Conservation (phyloP, 1,140 invertebrate genomes). For the Grapholita molesta region DNA sequence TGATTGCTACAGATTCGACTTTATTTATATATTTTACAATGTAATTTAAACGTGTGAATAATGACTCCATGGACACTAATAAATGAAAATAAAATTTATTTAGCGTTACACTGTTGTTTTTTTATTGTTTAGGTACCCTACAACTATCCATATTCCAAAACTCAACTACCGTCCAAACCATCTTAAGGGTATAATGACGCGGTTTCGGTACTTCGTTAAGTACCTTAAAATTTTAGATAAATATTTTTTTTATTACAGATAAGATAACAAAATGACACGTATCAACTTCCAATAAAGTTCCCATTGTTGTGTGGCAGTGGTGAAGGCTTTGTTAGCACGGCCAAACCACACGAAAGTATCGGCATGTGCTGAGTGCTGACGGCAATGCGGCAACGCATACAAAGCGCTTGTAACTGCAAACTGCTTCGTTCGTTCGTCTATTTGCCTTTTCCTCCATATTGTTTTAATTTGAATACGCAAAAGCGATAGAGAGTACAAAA, state of each 20-base stretch:
- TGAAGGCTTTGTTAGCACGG: background rate
- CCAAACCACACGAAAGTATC: background rate
- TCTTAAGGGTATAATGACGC: too few species aligned
- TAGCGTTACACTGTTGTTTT: slow-evolving; percentile 45
- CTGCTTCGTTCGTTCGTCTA: too few species aligned
- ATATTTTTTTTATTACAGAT: too few species aligned
- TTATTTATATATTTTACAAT: slow-evolving; percentile 46
- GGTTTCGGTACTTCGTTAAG: background rate
- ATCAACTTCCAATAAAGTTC: background rate
- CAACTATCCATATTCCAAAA: too few species aligned
- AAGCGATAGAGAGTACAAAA: too few species aligned
- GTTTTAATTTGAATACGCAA: too few species aligned
- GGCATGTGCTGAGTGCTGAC: background rate
- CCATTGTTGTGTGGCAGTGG: background rate
- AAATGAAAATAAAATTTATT: slow-evolving; percentile 53
- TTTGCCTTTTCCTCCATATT: too few species aligned
- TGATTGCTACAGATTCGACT: slow-evolving; percentile 40
- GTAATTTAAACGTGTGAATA: slow-evolving; percentile 48
- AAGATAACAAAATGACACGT: too few species aligned
- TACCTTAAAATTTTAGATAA: too few species aligned
- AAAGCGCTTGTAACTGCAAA: too few species aligned
- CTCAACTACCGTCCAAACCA: too few species aligned
- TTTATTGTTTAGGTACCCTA: background rate
- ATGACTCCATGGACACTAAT: slow-evolving; percentile 45
- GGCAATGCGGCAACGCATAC: too few species aligned